Evolutionary conservation across 2,113 vertebrate species (phyloP), one percentile per base, ranked within the genome.

Genomic region (Elgaria multicarinata): DNA sequence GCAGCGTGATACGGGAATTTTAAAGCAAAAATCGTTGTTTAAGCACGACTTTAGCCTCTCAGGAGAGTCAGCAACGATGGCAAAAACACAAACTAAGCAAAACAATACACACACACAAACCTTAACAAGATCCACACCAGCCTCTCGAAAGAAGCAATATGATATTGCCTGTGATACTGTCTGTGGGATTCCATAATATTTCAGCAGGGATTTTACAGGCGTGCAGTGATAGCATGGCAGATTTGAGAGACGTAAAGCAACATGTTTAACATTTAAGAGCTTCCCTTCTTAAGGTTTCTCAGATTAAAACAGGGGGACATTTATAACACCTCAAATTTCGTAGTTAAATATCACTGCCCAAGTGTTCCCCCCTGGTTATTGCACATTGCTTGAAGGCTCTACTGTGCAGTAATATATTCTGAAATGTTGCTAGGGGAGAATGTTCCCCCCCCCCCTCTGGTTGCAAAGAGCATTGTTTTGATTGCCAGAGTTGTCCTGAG

Each of bases 131-230:
- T 26, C 42, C 44, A 46, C 75, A 20, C 3, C 3, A 18, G 12
- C 50, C 50, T 55, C 31, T 33, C 14, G 3, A 20, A 24, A 84
- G 86, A 83, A 83, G 69, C 74, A 81, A 74, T 88, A 39, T 88
- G 89, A 89, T 83, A 0, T 90, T 89, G 58, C 69, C 66, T n/a
- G 22, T 33, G 33, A 31, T n/a, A n/a, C n/a, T n/a, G 31, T 7
- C 33, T 26, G 39, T 55, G 42, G 69, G 64, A 24, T 6, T 92
- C 66, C 0, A 3, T 3, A 9, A 18, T 18, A 0, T 42, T 88
- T 77, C 71, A 85, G 80, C 33, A 85, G 87, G 79, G 83, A 88
- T 92, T 18, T 20, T 92, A 58, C 2, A 4, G 87, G 83, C 55
- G 1, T n/a, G 28, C 55, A 16, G 39, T 20, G 18, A 58, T 22